Evolutionary conservation across 2,113 vertebrate genomes (phyloP).

Genomic region (Oreochromis aureus): DNA sequence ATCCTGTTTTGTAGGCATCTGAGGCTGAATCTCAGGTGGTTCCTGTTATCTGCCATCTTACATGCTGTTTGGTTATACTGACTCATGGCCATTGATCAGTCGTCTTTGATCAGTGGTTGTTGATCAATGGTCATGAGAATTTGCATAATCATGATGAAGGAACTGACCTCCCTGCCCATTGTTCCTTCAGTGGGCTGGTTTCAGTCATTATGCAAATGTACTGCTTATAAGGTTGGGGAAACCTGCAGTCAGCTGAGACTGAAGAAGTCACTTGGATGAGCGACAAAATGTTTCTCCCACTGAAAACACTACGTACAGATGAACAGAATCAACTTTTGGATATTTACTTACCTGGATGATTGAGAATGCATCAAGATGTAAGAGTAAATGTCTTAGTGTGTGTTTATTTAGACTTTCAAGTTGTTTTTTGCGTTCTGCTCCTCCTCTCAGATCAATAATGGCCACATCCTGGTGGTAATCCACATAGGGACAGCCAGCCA

Average conservation of each 20-base stretch:
- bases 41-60: too few relatives aligned
- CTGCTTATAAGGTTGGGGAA: background rate
- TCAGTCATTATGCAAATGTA: background rate
- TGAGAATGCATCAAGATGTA: background rate
- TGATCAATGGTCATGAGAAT: too few relatives aligned
- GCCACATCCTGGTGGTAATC: conserved; percentile 85
- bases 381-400: background rate
- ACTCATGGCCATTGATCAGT: too few relatives aligned
- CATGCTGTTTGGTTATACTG: too few relatives aligned
- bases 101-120: too few relatives aligned
- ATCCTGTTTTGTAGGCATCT: too few relatives aligned
- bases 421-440: background rate
- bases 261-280: background rate
- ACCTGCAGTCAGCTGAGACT: background rate
- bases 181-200: background rate
- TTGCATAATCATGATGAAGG: background rate
- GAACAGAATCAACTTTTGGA: background rate
- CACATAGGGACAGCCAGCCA: conserved; percentile 87
- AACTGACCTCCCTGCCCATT: background rate
- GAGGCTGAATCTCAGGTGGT: too few relatives aligned
- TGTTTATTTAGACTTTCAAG: background rate
- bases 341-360: background rate
- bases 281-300: accelerated
- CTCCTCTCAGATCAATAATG: conserved; percentile 70
- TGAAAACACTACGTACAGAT: accelerated